Evolutionary conservation across 2,797 vertebrate species (phyloP).

Genomic region (Esox lucius): DNA sequence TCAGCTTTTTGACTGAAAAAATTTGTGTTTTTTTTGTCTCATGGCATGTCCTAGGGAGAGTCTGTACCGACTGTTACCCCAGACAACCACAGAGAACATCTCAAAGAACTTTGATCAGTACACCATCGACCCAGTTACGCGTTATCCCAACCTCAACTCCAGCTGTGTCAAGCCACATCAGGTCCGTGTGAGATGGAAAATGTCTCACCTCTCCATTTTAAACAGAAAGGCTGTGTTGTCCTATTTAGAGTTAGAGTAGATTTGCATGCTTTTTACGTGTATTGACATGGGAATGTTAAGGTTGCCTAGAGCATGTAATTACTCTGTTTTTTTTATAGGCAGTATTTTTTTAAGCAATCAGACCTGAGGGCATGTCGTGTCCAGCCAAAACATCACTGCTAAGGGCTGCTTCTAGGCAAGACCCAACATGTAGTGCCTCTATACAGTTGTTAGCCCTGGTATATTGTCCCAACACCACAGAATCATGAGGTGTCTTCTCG

Average conservation of each 20-base stretch:
- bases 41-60: conserved; percentile 79
- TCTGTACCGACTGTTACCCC: conserved; percentile 92
- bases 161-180: conserved; percentile 88
- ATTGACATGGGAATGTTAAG: background rate
- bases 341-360: no score
- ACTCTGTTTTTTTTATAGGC: no score
- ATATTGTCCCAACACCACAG: no score
- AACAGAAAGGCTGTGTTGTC: background rate
- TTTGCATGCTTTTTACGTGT: background rate
- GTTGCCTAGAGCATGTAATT: no score
- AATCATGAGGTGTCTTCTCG: no score
- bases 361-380: no score
- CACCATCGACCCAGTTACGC: conserved; percentile 86
- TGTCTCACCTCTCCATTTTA: background rate
- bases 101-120: conserved; percentile 97
- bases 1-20: background rate
- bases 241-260: background rate
- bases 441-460: no score
- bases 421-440: no score
- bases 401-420: no score
- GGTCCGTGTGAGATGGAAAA: conserved; percentile 66
- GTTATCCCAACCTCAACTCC: conserved; percentile 96
- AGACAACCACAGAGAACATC: conserved; percentile 97
- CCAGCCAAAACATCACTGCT: no score
- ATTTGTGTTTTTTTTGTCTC: background rate